Evolutionary conservation across 2,888 invertebrate genomes (phyloP).

Genomic region (Platypus cylindrus): DNA sequence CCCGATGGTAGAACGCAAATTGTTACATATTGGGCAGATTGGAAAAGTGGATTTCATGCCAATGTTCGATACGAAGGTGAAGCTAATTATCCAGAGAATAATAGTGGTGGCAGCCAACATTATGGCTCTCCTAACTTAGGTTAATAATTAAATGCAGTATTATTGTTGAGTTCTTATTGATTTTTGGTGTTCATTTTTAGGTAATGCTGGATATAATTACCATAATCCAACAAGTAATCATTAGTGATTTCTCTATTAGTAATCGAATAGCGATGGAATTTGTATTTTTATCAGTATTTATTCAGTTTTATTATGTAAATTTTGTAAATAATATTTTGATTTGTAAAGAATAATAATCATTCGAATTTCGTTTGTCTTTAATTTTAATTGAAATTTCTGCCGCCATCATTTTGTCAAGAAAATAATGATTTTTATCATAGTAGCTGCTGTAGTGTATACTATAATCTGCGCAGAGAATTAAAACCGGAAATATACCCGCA

Average conservation of each 20-base stretch:
- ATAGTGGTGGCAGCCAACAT: constrained; percentile 22
- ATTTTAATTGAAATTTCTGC: too few species aligned
- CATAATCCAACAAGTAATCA: constrained; percentile 14
- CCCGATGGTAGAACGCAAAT: constrained; percentile 51
- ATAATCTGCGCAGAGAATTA: too few species aligned
- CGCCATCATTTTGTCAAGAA: too few species aligned
- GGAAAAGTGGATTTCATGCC: constrained; percentile 68
- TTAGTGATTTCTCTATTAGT: constrained; percentile 18
- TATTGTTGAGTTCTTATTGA: not conserved
- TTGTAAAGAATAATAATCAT: too few species aligned
- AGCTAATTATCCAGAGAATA: constrained; percentile 50
- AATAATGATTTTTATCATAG: too few species aligned
- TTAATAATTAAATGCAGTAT: not conserved
- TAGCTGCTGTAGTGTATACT: too few species aligned
- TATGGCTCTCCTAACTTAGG: constrained; percentile 12
- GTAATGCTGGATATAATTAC: constrained; percentile 18
- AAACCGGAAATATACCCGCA: too few species aligned
- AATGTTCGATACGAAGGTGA: constrained; percentile 61
- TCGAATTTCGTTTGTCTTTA: too few species aligned
- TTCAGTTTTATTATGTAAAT: too few species aligned
- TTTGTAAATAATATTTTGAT: too few species aligned
- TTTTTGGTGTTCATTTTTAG: constrained; percentile 3
- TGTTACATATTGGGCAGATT: constrained; percentile 67
- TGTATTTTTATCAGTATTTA: too few species aligned
- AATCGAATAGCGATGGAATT: too few species aligned